Conservation (phyloP, 2,888 invertebrate species). For the Silvanus unidentatus region DNA sequence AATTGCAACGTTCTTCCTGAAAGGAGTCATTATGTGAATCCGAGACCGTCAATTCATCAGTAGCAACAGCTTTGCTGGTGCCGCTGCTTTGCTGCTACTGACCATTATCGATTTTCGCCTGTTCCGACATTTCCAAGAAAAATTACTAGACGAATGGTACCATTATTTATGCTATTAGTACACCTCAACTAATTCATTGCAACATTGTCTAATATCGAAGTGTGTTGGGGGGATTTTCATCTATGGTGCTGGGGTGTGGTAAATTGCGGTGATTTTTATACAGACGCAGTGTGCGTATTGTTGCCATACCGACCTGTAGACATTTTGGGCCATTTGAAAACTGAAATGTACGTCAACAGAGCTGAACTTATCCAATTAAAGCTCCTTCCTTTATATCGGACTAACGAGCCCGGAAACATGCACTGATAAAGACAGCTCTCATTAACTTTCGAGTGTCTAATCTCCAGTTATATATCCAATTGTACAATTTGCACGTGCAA, state of each 20-base stretch:
- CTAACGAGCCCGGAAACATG: conserved; percentile 41
- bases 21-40: conserved; percentile 36
- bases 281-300: too few species aligned
- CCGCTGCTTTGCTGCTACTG: too few species aligned
- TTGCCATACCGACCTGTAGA: conserved; percentile 29
- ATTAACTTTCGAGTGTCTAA: conserved; percentile 34
- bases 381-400: conserved; percentile 39
- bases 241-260: too few species aligned
- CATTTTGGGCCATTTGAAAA: conserved; percentile 34
- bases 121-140: conserved; percentile 27
- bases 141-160: conserved; percentile 24
- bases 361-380: conserved; percentile 44
- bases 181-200: conserved; percentile 23
- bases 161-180: conserved; percentile 30
- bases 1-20: conserved; percentile 33
- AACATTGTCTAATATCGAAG: too few species aligned
- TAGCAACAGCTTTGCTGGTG: conserved; percentile 28
- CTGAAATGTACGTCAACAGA: conserved; percentile 40
- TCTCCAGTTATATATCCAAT: conserved; percentile 24
- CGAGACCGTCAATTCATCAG: conserved; percentile 31
- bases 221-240: too few species aligned
- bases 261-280: too few species aligned
- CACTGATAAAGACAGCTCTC: conserved; percentile 39
- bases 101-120: conserved; percentile 29
- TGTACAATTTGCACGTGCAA: conserved; percentile 19